Base-by-base conservation (phyloP, 92 coral and sea anemone species). In the Parazoanthus swiftii region DNA sequence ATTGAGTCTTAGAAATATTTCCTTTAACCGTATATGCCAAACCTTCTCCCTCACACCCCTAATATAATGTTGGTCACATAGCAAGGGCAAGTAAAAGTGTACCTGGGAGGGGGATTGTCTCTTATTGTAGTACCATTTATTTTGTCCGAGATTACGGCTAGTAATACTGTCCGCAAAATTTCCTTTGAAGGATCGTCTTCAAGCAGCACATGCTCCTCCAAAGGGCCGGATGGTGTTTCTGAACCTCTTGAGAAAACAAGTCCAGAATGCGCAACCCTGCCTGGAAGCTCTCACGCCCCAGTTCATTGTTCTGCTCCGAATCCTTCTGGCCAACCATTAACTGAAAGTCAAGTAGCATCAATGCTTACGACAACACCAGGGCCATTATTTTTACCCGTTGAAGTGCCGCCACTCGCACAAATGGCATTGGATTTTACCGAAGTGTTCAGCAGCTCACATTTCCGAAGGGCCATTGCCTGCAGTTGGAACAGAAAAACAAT, bases 281-380 rank as follows among this genome's bases (percentile, higher is more conserved):
- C 14, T 67, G 26, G 39, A 44, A 43, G 36, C 65, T 44, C 86
- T 4, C 42, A 25, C n/a, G 4, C n/a, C 51, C 51, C 79, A 36
- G 25, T 44, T 76, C 51, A 42, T 6, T 42, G 46, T 7, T 5
- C 46, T 8, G 80, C 51, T 83, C 63, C 59, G n/a, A 77, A 83
- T 68, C 63, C 70, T 70, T 67, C 86, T 68, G 86, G 77, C 38
- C 58, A 67, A n/a, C 86, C 86, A 38, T 70, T 83, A 44, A 83
- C 86, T 2, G 50, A 83, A 65, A 83, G 76, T 16, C 86, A 83
- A 20, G 86, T 83, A 46, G 76, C 73, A 44, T 46, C 76, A 67
- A 83, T 83, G 86, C 86, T 83, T 4, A 77, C 68, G 77, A 83
- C 86, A 67, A 83, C 86, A 83, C 86, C 86, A 68, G 77, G 76